Evolutionary conservation across 1,140 invertebrate genomes (phyloP).

Genomic region (Capitella teleta): DNA sequence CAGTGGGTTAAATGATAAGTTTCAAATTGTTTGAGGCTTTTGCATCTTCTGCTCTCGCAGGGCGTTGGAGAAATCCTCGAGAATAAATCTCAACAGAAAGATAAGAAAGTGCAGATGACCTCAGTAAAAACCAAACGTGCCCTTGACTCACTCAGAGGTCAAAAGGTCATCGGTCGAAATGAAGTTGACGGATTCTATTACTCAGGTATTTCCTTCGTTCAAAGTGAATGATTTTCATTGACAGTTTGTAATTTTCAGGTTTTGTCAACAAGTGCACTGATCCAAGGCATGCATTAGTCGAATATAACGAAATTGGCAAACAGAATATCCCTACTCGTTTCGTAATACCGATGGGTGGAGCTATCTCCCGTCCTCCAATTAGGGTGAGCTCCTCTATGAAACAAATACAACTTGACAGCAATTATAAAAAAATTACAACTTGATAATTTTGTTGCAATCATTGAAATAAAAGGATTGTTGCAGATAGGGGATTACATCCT

Average conservation of each 20-base stretch:
- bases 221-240: background rate
- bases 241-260: conserved; percentile 13
- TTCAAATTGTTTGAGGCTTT: too few species aligned
- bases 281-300: conserved; percentile 14
- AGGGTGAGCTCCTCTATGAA: too few species aligned
- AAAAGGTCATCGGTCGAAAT: conserved; percentile 22
- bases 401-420: too few species aligned
- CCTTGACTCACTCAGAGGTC: conserved; percentile 12
- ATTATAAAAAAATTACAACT: background rate
- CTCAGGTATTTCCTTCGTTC: conserved; percentile 16
- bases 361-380: conserved; percentile 21
- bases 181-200: conserved; percentile 28
- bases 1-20: too few species aligned
- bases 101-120: background rate
- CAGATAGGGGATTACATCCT: conserved; percentile 28
- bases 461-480: background rate
- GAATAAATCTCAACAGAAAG: background rate
- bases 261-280: conserved; percentile 15
- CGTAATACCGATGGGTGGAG: conserved; percentile 23
- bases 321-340: conserved; percentile 17
- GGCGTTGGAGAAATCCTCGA: conserved; percentile 3
- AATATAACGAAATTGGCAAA: conserved; percentile 14
- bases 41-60: too few species aligned
- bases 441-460: background rate
- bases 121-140: background rate